Conservation (phyloP, 2,797 vertebrate species). For the Sebastes diploproa region DNA sequence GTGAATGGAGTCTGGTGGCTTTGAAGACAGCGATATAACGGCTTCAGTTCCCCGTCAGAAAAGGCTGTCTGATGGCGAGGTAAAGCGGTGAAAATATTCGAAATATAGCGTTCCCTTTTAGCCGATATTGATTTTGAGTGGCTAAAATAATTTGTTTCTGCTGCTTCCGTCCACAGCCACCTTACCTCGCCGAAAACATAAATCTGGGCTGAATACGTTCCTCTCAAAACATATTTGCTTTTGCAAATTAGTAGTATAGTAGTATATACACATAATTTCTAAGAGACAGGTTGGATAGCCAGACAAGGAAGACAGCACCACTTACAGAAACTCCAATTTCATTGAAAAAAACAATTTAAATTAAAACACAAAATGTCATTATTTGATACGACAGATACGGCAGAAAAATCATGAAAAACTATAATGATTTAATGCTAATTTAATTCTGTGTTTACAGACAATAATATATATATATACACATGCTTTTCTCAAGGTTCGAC, state of each 20-base stretch:
- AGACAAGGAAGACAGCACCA: not conserved
- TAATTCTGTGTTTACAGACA: not conserved
- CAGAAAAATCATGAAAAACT: not conserved
- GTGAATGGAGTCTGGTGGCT: too few relatives aligned
- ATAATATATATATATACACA: not conserved
- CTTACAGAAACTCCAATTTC: too few relatives aligned
- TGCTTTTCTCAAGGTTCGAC: not conserved
- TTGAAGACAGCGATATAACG: too few relatives aligned
- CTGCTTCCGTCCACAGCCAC: too few relatives aligned
- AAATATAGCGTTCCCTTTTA: too few relatives aligned
- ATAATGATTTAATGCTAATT: not conserved
- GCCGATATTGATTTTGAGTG: too few relatives aligned
- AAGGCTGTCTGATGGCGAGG: too few relatives aligned
- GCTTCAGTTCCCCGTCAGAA: too few relatives aligned
- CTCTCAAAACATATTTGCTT: not conserved
- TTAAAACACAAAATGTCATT: not conserved
- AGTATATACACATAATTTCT: not conserved
- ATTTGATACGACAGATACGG: not conserved
- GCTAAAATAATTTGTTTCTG: accelerated
- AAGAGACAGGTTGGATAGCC: not conserved
- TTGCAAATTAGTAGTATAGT: not conserved
- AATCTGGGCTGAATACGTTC: not conserved
- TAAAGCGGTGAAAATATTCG: too few relatives aligned
- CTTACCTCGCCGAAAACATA: not conserved
- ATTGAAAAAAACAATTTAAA: not conserved